Evolutionary conservation across 2,797 vertebrate species (phyloP).

Genomic region (Melanotaenia boesemani): DNA sequence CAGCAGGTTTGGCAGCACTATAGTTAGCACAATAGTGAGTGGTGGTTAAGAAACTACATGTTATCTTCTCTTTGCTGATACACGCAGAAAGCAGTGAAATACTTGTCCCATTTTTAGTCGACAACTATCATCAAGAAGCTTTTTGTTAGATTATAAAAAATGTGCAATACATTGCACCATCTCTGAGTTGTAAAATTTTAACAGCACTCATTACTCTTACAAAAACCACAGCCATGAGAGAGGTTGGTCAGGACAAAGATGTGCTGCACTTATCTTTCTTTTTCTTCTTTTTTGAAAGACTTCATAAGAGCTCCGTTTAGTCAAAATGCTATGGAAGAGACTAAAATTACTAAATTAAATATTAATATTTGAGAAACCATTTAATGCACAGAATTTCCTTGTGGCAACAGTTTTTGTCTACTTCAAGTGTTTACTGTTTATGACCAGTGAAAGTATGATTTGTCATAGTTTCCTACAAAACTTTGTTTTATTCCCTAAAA

Average conservation of each 20-base stretch:
- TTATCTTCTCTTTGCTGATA: slow-evolving; percentile 65
- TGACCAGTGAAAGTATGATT: not conserved
- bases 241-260: slow-evolving; percentile 26
- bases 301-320: not conserved
- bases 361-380: not conserved
- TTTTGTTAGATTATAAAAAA: slow-evolving; percentile 72
- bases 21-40: slow-evolving; percentile 59
- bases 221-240: slow-evolving; percentile 40
- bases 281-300: not conserved
- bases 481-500: not conserved
- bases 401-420: not conserved
- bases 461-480: not conserved
- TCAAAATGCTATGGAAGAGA: not conserved
- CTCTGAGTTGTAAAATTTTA: slow-evolving; percentile 58
- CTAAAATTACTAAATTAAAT: not conserved
- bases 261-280: slow-evolving; percentile 46
- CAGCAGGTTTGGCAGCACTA: slow-evolving; percentile 67
- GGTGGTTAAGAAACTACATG: slow-evolving; percentile 59
- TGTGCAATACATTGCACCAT: slow-evolving; percentile 56
- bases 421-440: not conserved
- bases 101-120: slow-evolving; percentile 54
- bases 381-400: not conserved
- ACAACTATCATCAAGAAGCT: slow-evolving; percentile 63
- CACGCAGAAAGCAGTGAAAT: slow-evolving; percentile 31
- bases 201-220: slow-evolving; percentile 48